phyloP scores from a whole-genome alignment of 2,797 vertebrate species.

The Onychomys torridus region DNA sequence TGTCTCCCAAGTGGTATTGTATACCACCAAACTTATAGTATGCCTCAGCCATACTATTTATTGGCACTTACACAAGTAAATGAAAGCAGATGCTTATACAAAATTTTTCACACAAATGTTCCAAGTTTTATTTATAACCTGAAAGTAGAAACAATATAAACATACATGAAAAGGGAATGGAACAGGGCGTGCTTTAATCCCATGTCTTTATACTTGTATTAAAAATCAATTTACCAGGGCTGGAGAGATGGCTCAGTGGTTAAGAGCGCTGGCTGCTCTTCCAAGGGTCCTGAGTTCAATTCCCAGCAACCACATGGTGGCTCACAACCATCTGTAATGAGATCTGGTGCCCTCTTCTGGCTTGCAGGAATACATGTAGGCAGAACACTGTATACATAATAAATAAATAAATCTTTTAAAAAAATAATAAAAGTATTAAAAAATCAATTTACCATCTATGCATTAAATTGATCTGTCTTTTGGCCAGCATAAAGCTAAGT shows the following conservation, averaged over 20 bases:
- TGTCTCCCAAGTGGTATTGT: background rate
- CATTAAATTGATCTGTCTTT: background rate
- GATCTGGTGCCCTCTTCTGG: no score
- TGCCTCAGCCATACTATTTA: background rate
- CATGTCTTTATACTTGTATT: background rate
- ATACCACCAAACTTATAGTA: background rate
- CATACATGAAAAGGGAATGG: background rate
- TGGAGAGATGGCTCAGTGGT: no score
- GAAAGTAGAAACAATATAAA: background rate
- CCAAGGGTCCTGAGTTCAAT: no score
- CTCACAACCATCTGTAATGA: no score
- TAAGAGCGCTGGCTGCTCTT: no score
- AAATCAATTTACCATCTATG: background rate
- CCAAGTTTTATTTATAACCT: background rate
- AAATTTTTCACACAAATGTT: background rate
- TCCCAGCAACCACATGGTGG: no score
- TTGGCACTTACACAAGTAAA: background rate
- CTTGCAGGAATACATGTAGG: no score
- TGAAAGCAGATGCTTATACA: background rate
- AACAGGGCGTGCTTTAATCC: background rate
- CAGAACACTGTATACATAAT: no score
- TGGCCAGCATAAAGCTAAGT: background rate
- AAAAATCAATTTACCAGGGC: background rate
- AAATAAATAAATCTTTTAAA: no score
- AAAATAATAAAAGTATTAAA: no score